A percentile compares a stretch with the other conserved stretches of the same genome.
Evolutionary conservation across 2,797 vertebrate genomes (phyloP).

Genomic region (Galaxias olidus): DNA sequence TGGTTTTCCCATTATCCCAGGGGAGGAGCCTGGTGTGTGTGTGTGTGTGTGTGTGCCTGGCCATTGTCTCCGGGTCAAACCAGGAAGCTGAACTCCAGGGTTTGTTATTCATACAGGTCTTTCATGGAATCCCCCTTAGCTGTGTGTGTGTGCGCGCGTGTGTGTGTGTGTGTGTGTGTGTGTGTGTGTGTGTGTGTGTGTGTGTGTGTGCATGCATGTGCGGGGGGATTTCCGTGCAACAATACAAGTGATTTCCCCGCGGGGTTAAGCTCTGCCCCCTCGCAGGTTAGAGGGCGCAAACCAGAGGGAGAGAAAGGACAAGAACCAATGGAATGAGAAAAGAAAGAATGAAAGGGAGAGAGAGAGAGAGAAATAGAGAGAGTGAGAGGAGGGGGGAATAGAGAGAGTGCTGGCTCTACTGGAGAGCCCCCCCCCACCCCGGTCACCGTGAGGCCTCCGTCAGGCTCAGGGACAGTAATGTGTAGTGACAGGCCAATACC

Average conservation of each 20-base stretch:
- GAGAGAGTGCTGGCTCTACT: too few species aligned
- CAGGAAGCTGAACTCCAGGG: slow-evolving; percentile 45
- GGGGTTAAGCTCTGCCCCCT: slow-evolving; percentile 30
- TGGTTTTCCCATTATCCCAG: slow-evolving; percentile 52
- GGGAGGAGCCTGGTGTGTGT: slow-evolving; percentile 48
- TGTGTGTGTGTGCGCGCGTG: slow-evolving; percentile 30
- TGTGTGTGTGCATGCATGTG: slow-evolving; percentile 31
- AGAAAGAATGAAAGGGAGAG: too few species aligned
- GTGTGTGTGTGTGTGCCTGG: slow-evolving; percentile 2
- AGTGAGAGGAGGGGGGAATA: too few species aligned
- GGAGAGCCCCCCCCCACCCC: too few species aligned
- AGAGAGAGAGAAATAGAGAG: too few species aligned
- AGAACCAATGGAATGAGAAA: too few species aligned
- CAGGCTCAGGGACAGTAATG: too few species aligned
- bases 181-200: slow-evolving; percentile 42
- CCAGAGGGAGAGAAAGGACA: neutral
- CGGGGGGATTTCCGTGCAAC: slow-evolving; percentile 23
- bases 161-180: slow-evolving; percentile 28
- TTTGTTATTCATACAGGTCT: slow-evolving; percentile 66
- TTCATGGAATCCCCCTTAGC: slow-evolving; percentile 33
- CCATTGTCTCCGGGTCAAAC: slow-evolving; percentile 22
- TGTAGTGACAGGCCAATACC: too few species aligned
- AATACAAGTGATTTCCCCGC: slow-evolving; percentile 59
- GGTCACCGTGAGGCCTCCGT: too few species aligned
- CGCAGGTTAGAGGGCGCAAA: neutral